Base-by-base conservation (phyloP, 2,888 invertebrate genomes). In the Drosophila parthenogenetica region DNA sequence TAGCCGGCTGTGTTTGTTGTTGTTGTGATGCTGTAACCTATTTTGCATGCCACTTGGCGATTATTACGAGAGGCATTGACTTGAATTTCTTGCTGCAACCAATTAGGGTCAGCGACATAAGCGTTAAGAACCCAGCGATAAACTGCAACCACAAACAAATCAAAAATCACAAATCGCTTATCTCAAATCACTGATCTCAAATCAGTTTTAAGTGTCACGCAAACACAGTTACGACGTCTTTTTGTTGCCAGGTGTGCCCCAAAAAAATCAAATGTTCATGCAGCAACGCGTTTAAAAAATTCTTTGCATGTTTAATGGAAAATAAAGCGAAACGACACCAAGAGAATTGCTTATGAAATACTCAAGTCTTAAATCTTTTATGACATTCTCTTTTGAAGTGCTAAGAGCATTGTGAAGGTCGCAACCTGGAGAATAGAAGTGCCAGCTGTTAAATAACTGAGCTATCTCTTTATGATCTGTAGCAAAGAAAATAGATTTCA, bases 21-120 rank as follows among this genome's bases (percentile, higher is more conserved):
- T 45, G 49, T 10, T 62, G 70, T 55, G 86, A 87, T 88, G 87
- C 87, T 83, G 89, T 87, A 89, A 87, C 89, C 87, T 86, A 89
- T 89, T 87, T 87, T 79, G 77, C 79, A 81, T 86, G 83, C 66
- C 67, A 75, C 66, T 69, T 71, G 59, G 64, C 49, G 61, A 77
- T 67, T 76, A 74, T 81, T 69, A 68, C 81, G 73, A 54, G 76
- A 65, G 4, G 35, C 69, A 65, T 61, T 58, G 72, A 77, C 63
- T 69, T 54, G 66, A 67, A 72, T 79, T 77, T 79, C 82, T 64
- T 57, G 77, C 65, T 69, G 65, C 62, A 48, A 42, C 46, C 81
- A 84, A 87, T 85, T 87, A 73, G 87, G 82, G 87, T 85, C 87
- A 82, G 50, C 60, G 55, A 40, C 59, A 64, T 54, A 32, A 45